Conservation (phyloP, 1,140 invertebrate species). For the Brachystomella parvula region DNA sequence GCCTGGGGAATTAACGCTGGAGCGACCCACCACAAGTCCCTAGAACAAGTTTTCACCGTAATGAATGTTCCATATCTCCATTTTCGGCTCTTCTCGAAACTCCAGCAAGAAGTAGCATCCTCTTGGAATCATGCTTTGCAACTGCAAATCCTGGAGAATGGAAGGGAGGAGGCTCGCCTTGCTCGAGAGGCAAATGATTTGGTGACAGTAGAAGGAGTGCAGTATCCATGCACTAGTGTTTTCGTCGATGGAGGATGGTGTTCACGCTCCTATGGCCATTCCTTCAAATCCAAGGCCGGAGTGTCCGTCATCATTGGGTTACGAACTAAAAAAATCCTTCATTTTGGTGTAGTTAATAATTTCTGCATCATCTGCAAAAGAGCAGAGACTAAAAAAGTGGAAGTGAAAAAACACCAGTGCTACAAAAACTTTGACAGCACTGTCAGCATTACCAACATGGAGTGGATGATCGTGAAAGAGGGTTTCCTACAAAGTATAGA, state of each 20-base stretch:
- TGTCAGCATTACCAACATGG: constrained; percentile 43
- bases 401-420: constrained; percentile 34
- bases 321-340: constrained; percentile 40
- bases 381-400: constrained; percentile 2
- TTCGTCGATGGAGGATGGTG: constrained; percentile 14
- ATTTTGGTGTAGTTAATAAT: constrained; percentile 42
- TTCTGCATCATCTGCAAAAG: constrained; percentile 40
- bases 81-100: neutral
- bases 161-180: neutral
- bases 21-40: neutral
- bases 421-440: constrained; percentile 40
- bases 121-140: neutral
- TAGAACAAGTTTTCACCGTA: neutral
- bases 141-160: neutral
- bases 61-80: neutral
- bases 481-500: constrained; percentile 41
- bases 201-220: neutral
- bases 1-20: neutral
- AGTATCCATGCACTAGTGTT: neutral
- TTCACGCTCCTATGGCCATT: constrained; percentile 9
- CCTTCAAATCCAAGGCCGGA: neutral
- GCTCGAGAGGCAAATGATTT: neutral
- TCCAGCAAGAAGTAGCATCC: neutral
- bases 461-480: constrained; percentile 43
- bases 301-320: constrained; percentile 39